These are phyloP conservation scores for Brachyrhaphis roseni DNA, from an alignment of 2,797 vertebrate species.

Conservation along the genomic window DNA sequence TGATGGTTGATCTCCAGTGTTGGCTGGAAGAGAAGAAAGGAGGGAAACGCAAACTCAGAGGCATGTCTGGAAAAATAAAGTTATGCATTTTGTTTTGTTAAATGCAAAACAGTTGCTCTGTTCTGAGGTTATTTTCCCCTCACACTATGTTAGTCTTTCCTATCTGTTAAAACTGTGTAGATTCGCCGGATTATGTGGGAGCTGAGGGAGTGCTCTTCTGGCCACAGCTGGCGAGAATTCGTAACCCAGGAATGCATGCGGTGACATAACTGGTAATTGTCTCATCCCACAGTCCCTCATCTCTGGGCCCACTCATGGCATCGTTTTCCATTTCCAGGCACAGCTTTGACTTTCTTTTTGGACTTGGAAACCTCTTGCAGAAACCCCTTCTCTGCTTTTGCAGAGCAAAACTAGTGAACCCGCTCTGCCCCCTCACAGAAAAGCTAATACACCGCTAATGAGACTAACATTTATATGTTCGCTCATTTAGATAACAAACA, in stretches of 20 bases:
- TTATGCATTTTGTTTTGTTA: not conserved
- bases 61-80: not conserved
- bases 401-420: slow-evolving; percentile 51
- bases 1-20: slow-evolving; percentile 97
- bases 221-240: slow-evolving; percentile 74
- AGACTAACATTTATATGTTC: slow-evolving; percentile 60
- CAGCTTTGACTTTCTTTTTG: slow-evolving; percentile 55
- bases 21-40: slow-evolving; percentile 80
- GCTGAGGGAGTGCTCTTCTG: slow-evolving; percentile 58
- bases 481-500: slow-evolving; percentile 60
- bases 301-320: slow-evolving; percentile 65
- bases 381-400: slow-evolving; percentile 54
- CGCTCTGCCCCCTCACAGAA: no score
- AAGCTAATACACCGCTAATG: slow-evolving; percentile 70
- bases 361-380: slow-evolving; percentile 62
- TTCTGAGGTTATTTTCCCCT: slow-evolving; percentile 25
- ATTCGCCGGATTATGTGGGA: slow-evolving; percentile 41
- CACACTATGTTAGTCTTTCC: slow-evolving; percentile 16
- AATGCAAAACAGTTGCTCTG: not conserved
- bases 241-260: slow-evolving; percentile 78
- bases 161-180: slow-evolving; percentile 32
- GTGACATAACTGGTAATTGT: slow-evolving; percentile 82
- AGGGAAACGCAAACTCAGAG: slow-evolving; percentile 24
- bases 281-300: slow-evolving; percentile 77
- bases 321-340: slow-evolving; percentile 64